Percentiles rank a stretch among this genome's conserved stretches.
Evolutionary conservation across 2,888 invertebrate species (phyloP).

Genomic region (Pseudeuparius sepicola): DNA sequence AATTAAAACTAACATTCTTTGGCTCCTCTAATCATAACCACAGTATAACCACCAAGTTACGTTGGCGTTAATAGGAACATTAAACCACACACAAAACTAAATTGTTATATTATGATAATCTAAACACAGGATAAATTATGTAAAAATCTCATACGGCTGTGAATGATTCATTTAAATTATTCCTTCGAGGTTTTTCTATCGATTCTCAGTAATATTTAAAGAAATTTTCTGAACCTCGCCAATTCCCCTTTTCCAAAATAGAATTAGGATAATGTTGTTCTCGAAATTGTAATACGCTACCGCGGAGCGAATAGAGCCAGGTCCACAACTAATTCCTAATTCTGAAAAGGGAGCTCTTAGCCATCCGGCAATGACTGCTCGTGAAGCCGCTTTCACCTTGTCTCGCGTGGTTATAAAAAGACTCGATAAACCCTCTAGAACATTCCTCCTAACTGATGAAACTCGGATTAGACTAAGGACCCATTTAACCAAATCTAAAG

Average conservation of each 20-base stretch:
- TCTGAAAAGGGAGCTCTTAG: conserved; percentile 11
- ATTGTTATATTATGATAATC: too few species aligned
- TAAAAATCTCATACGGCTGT: too few species aligned
- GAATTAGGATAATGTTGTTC: conserved; percentile 8
- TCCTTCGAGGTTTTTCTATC: too few species aligned
- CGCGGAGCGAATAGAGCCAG: conserved; percentile 13
- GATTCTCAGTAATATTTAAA: conserved; percentile 4
- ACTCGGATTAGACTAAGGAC: not conserved
- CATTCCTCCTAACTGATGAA: not conserved
- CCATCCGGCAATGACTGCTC: conserved; percentile 16
- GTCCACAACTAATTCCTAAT: conserved; percentile 8
- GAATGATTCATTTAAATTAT: too few species aligned
- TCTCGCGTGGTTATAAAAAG: conserved; percentile 13
- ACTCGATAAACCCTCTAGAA: too few species aligned
- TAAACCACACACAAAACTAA: too few species aligned
- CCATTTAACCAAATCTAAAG: conserved; percentile 12
- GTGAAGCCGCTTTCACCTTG: conserved; percentile 6
- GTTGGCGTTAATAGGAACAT: too few species aligned
- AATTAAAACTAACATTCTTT: too few species aligned
- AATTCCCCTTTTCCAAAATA: conserved; percentile 9
- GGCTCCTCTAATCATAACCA: too few species aligned
- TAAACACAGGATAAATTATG: too few species aligned
- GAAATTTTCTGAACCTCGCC: too few species aligned
- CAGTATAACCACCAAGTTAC: too few species aligned
- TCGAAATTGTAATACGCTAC: conserved; percentile 13